These are phyloP conservation scores for Tympanuchus pallidicinctus DNA, from an alignment of 2,113 vertebrate species.

Conservation along the genomic window DNA sequence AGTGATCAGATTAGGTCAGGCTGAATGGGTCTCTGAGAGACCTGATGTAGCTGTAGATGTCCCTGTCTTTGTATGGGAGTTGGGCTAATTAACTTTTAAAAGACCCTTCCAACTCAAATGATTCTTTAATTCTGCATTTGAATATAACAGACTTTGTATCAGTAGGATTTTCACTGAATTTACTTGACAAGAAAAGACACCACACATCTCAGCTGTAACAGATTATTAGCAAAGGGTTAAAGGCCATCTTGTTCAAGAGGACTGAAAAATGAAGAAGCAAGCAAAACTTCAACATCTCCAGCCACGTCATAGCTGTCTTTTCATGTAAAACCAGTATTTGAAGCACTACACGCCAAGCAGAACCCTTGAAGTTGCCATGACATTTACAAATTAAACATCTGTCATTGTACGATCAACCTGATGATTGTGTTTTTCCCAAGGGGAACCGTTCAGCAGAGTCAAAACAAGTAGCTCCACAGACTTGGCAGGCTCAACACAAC, in stretches of 20 bases:
- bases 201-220: background rate
- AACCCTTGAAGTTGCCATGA: background rate
- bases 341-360: background rate
- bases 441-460: background rate
- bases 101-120: too few relatives aligned
- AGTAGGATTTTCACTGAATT: background rate
- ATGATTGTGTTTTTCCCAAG: background rate
- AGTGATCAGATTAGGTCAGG: background rate
- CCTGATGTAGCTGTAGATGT: too few relatives aligned
- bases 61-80: too few relatives aligned
- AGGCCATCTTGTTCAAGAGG: background rate
- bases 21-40: too few relatives aligned
- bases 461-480: background rate
- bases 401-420: slow-evolving; percentile 27
- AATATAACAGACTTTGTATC: background rate
- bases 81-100: too few relatives aligned
- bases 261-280: background rate
- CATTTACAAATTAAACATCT: slow-evolving; percentile 60
- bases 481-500: slow-evolving; percentile 16
- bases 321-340: background rate
- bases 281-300: background rate
- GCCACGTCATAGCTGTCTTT: background rate
- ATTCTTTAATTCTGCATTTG: fast-evolving
- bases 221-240: background rate
- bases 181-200: background rate